Evolutionary conservation across 2,888 invertebrate genomes (phyloP), one percentile per base, ranked within the genome.

Genomic region (Rhagium mordax): DNA sequence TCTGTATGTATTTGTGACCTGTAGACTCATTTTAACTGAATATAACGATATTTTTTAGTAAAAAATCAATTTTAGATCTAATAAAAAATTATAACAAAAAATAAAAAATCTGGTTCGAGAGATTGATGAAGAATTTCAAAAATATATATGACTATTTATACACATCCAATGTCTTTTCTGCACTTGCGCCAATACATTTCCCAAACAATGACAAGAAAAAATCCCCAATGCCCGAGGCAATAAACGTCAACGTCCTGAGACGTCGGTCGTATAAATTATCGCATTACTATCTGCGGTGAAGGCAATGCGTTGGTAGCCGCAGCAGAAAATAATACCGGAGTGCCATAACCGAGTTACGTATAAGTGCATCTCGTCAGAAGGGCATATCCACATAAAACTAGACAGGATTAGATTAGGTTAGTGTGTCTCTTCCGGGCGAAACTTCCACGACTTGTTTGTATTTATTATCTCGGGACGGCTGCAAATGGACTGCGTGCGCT

Each of bases 301-400:
- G 68, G 70, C 48, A 74, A 74, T 61, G 53, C 69, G 59, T 29
- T 51, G 18, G 61, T 64, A 67, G 59, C 60, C 60, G 60, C 55
- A 57, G 47, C 62, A 68, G 29, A 41, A 57, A 70, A 67, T 67
- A 66, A 65, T 55, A 27, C 57, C 49, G 65, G 72, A 70, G 74
- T 10, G 53, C 55, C 60, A 65, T 74, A 74, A 74, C 72, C 29
- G 47, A 55, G 74, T 74, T 74, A n/a, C n/a, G n/a, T n/a, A n/a
- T n/a, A 74, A 66, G 60, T 53, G 71, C 68, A 71, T 65, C 69
- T 62, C 29, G 69, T 59, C 65, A 64, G 65, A 57, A 68, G 67
- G 66, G 64, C 49, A 59, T 48, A 71, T 68, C 59, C 41, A 48
- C 71, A 18, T 47, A 29, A 67, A 62, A 70, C 66, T 61, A 24